These are phyloP conservation scores for Pituophis catenifer DNA, from an alignment of 2,113 vertebrate species.

Conservation along the genomic window DNA sequence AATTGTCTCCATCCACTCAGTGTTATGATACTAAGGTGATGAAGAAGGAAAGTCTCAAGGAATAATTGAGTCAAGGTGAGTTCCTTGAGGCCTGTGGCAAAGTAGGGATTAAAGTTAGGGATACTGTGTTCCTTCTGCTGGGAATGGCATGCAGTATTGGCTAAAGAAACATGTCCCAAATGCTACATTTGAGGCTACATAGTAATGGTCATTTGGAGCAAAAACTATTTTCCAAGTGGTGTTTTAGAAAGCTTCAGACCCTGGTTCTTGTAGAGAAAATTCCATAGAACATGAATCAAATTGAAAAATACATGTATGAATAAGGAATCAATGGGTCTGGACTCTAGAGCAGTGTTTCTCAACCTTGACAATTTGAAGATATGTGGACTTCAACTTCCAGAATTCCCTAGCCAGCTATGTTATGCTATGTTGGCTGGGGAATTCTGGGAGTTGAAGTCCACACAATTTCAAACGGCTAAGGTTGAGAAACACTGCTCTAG, in stretches of 20 bases:
- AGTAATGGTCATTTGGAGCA: background rate
- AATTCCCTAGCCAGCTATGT: too few species aligned
- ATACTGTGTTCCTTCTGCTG: background rate
- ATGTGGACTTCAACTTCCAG: too few species aligned
- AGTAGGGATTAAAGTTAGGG: background rate
- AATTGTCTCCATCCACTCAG: conserved; percentile 29
- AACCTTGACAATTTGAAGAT: too few species aligned
- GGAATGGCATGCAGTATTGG: conserved; percentile 3
- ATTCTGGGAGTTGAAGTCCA: too few species aligned
- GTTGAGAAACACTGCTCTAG: background rate
- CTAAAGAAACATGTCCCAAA: background rate
- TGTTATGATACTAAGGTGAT: background rate
- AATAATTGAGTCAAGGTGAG: conserved; percentile 18
- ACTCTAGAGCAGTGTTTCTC: background rate
- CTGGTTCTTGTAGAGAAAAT: background rate
- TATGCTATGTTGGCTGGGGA: too few species aligned
- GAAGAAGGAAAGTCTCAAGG: background rate
- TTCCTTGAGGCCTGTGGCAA: background rate
- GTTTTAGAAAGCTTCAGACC: background rate
- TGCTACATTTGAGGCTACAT: background rate
- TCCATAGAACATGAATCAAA: background rate
- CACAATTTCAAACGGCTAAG: too few species aligned
- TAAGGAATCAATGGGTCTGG: background rate
- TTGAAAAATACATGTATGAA: background rate
- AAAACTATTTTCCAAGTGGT: background rate